Percentiles rank a stretch among this genome's conserved stretches.
Conservation (phyloP, 2,113 vertebrate genomes). For the Thunnus maccoyii region DNA sequence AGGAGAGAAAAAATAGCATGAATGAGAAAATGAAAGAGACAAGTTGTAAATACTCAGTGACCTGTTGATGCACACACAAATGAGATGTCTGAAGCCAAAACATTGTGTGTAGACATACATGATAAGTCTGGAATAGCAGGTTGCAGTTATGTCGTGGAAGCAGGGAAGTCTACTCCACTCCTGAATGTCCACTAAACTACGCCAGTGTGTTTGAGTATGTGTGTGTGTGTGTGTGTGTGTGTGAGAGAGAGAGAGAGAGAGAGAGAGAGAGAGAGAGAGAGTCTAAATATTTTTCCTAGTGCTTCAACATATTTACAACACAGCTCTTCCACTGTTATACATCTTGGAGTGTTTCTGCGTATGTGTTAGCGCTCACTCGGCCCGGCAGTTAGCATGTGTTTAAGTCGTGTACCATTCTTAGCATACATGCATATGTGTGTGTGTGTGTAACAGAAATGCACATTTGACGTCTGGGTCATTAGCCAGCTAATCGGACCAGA, state of each 20-base stretch:
- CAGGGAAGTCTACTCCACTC: neutral
- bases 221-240: constrained; percentile 10
- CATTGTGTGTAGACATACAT: constrained; percentile 8
- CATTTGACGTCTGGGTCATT: constrained; percentile 66
- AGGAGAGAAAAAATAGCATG: neutral
- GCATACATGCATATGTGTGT: neutral
- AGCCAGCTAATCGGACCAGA: constrained; percentile 69
- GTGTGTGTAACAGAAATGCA: constrained; percentile 17
- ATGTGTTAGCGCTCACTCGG: constrained; percentile 22
- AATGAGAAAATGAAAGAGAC: constrained; percentile 17
- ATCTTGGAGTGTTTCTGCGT: constrained; percentile 15
- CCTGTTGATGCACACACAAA: constrained; percentile 30
- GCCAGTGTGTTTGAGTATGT: neutral
- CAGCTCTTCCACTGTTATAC: constrained; percentile 18
- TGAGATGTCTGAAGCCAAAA: neutral
- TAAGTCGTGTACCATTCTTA: constrained; percentile 19
- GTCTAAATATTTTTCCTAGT: constrained; percentile 24
- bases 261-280: constrained; percentile 8
- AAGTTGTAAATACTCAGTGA: constrained; percentile 11
- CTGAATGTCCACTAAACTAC: neutral
- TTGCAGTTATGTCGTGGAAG: neutral
- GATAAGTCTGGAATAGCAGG: constrained; percentile 4
- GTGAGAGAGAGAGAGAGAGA: constrained; percentile 1
- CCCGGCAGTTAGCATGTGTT: constrained; percentile 36
- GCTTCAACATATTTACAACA: constrained; percentile 17